Base-by-base conservation (phyloP, 2,797 vertebrate genomes). In the Tapirus indicus region DNA sequence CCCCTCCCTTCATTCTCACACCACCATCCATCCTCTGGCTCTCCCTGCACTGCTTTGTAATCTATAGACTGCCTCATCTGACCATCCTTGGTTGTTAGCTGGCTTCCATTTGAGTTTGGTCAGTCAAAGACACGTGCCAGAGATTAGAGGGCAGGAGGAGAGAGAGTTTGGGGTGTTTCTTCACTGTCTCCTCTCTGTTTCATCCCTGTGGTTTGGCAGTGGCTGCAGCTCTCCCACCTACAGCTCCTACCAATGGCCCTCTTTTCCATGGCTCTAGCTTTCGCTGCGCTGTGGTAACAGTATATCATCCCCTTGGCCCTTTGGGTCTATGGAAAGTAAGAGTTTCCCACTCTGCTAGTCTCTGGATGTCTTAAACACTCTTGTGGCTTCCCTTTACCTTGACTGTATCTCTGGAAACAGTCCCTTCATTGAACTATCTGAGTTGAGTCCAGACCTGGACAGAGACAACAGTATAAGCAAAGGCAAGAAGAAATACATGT, bases 331-430 rank as follows among this genome's bases (percentile, higher is more conserved):
- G 29, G 17, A 71, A 87, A 47, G 52, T 68, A 83, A 66, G 72
- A 87, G 14, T 27, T 38, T 84, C 35, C 38, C 74, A 47, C 29
- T 84, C 68, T 52, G 49, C 41, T 87, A 71, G 56, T 69, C 49
- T 74, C 44, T 90, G 56, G 20, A 25, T 64, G 12, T 17, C 66
- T 94, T 35, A 47, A 35, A 54, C 38, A 85, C 25, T 58, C 13
- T 84, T 78, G 27, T 75, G 52, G 47, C 82, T 95, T 92, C 64
- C 32, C 25, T 88, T 90, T 93, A 75, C 41, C 11, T 64, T 79
- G 62, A 58, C 27, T 58, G 17, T 85, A 69, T 85, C 71, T 96
- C 69, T 91, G 41, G 85, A 60, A 83, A 25, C 80, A 38, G 18
- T 35, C 25, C 27, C 38, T 94, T 92, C 68, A 44, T 66, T 75